Conservation (phyloP, 2,888 invertebrate species). For the Protodeltote pygarga region DNA sequence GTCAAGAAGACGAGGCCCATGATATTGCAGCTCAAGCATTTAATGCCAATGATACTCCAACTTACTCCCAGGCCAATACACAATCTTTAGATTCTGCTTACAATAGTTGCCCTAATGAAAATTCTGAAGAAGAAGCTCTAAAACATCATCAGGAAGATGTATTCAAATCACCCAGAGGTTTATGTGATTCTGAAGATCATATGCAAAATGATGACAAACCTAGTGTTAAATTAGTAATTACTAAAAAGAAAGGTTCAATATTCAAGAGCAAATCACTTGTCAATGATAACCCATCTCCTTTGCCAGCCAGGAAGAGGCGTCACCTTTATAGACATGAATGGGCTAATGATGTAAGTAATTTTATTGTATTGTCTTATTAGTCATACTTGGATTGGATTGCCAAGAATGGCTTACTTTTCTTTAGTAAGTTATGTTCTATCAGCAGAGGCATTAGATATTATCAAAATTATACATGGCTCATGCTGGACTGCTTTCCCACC, state of each 20-base stretch:
- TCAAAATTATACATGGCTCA: background rate
- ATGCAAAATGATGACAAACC: conserved; percentile 79
- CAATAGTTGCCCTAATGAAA: conserved; percentile 81
- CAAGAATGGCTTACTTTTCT: no score
- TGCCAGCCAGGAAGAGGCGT: conserved; percentile 90
- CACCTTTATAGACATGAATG: conserved; percentile 96
- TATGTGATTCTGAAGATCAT: conserved; percentile 71
- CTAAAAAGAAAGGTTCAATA: conserved; percentile 95
- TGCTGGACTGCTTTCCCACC: no score
- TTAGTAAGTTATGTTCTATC: background rate
- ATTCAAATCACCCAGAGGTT: conserved; percentile 78
- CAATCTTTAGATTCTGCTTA: conserved; percentile 80
- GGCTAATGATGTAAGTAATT: conserved; percentile 90
- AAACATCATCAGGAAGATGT: conserved; percentile 76
- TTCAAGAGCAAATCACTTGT: conserved; percentile 94
- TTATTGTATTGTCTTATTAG: background rate
- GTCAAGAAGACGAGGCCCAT: conserved; percentile 54
- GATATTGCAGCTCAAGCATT: conserved; percentile 54
- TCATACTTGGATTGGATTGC: background rate
- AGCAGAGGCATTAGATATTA: background rate
- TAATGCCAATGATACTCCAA: conserved; percentile 65
- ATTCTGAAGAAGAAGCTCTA: conserved; percentile 74
- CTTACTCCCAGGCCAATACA: conserved; percentile 65
- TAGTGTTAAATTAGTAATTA: conserved; percentile 90
- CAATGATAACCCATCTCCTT: conserved; percentile 86